These are phyloP conservation scores for Agrotis ipsilon DNA, from an alignment of 2,888 invertebrate genomes.

Conservation along the genomic window DNA sequence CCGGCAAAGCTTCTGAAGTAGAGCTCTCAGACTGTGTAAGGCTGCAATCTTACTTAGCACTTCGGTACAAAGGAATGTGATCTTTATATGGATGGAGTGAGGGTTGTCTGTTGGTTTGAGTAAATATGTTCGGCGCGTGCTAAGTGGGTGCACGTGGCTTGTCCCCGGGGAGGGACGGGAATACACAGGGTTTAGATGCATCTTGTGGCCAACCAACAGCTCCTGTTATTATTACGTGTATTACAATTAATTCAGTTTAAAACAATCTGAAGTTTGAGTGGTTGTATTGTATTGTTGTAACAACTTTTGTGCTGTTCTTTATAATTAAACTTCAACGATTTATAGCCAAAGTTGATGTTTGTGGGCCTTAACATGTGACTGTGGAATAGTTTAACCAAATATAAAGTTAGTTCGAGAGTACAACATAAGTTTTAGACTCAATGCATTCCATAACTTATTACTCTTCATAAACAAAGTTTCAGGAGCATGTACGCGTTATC, in stretches of 20 bases:
- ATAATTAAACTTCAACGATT: conserved; percentile 50
- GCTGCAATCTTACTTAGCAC: conserved; percentile 79
- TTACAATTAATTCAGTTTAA: conserved; percentile 85
- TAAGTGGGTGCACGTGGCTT: conserved; percentile 89
- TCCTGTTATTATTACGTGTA: conserved; percentile 84
- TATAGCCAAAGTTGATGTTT: conserved; percentile 39
- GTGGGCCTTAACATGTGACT: conserved; percentile 27
- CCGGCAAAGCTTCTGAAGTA: conserved; percentile 85
- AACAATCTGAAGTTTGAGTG: conserved; percentile 71
- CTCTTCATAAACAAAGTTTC: conserved; percentile 45
- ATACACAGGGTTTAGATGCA: conserved; percentile 86
- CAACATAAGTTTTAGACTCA: conserved; percentile 48
- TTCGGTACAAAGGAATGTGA: conserved; percentile 77
- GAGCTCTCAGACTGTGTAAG: conserved; percentile 84
- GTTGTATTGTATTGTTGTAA: conserved; percentile 48
- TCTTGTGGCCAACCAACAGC: conserved; percentile 83
- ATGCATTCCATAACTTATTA: conserved; percentile 46
- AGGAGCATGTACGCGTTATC: conserved; percentile 19
- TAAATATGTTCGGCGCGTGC: conserved; percentile 80
- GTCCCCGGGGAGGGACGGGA: conserved; percentile 79
- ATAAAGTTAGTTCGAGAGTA: conserved; percentile 28
- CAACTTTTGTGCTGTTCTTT: conserved; percentile 54
- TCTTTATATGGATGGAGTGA: conserved; percentile 74
- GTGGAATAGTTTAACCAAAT: conserved; percentile 40
- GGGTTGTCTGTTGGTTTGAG: conserved; percentile 75